Evolutionary conservation across 2,888 invertebrate genomes (phyloP).

Genomic region (Petrolisthes manimaculis): DNA sequence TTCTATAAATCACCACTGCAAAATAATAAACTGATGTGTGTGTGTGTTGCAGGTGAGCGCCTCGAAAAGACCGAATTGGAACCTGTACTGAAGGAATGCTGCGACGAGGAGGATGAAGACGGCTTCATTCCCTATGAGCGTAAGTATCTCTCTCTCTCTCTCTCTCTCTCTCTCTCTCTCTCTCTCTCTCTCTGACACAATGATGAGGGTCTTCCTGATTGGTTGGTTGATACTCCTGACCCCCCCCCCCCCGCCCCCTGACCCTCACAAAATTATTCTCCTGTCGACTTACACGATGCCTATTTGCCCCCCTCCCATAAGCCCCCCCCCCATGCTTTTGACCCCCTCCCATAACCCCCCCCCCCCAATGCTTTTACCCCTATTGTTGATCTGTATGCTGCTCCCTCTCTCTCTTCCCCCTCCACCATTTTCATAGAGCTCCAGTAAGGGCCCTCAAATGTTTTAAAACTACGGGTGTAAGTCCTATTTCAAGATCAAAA

Average conservation of each 20-base stretch:
- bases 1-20: too few relatives aligned
- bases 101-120: slow-evolving; percentile 93
- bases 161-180: not conserved
- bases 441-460: too few relatives aligned
- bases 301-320: not conserved
- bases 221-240: not conserved
- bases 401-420: not conserved
- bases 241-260: too few relatives aligned
- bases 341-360: too few relatives aligned
- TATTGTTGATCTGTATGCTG: not conserved
- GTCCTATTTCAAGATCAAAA: too few relatives aligned
- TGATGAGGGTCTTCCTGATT: not conserved
- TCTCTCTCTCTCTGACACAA: not conserved
- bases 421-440: not conserved
- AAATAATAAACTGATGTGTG: too few relatives aligned
- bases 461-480: too few relatives aligned
- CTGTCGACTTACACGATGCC: not conserved
- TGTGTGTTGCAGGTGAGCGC: slow-evolving; percentile 79
- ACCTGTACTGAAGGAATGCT: slow-evolving; percentile 85
- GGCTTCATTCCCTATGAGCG: slow-evolving; percentile 94
- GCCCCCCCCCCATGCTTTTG: too few relatives aligned
- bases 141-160: slow-evolving; percentile 75
- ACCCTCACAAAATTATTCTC: not conserved
- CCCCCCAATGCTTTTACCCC: not conserved
- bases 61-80: slow-evolving; percentile 84